Conservation (phyloP, 2,113 vertebrate species). For the Theropithecus gelada region DNA sequence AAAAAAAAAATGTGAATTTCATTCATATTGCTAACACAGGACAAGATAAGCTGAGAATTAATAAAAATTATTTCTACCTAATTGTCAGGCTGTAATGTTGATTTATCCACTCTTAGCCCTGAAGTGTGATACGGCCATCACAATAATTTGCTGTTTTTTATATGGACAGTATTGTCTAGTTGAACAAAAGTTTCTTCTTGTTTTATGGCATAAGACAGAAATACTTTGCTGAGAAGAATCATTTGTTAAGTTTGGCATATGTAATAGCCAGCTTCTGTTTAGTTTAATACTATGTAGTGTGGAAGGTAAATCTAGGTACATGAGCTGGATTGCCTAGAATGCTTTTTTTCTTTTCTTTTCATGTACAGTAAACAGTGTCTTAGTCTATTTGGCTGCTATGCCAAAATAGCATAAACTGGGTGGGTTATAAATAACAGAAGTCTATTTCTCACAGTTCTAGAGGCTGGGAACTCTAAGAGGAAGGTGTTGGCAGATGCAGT, state of each 20-base stretch:
- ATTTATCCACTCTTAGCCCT: background rate
- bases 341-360: background rate
- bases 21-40: background rate
- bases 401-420: background rate
- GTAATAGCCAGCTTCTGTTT: background rate
- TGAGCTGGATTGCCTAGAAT: background rate
- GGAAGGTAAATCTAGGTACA: background rate
- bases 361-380: background rate
- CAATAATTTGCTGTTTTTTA: background rate
- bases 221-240: background rate
- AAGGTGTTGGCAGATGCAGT: background rate
- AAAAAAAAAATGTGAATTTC: slow-evolving; percentile 3
- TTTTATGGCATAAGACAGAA: slow-evolving; percentile 15
- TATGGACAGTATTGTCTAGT: background rate
- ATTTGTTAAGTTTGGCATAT: background rate
- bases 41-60: background rate
- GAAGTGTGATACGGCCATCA: background rate
- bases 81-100: background rate
- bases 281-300: background rate
- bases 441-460: background rate
- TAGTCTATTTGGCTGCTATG: background rate
- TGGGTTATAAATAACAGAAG: background rate
- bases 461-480: background rate
- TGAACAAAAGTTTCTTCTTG: background rate
- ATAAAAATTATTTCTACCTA: background rate